Conservation (phyloP, 2,797 vertebrate genomes). For the Falco columbarius region DNA sequence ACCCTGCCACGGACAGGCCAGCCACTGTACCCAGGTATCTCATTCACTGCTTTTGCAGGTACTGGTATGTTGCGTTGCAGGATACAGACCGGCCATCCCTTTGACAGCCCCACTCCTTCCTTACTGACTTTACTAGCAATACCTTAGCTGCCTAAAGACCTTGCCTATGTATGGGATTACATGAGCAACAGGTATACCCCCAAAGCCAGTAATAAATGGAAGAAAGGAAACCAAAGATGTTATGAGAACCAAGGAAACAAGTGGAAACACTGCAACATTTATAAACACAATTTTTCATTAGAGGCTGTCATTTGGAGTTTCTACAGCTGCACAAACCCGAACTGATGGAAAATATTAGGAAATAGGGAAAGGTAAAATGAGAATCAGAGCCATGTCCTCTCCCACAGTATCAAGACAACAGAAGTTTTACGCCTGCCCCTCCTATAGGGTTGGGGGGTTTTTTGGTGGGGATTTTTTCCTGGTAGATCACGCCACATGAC, state of each 20-base stretch:
- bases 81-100: neutral
- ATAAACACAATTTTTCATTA: neutral
- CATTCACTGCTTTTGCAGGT: neutral
- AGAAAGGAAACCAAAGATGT: neutral
- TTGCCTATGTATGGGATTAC: accelerated
- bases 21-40: neutral
- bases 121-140: too few species aligned
- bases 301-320: neutral
- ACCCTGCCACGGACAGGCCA: neutral
- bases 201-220: accelerated
- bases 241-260: neutral
- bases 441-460: accelerated
- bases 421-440: neutral
- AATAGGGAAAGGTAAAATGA: neutral
- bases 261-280: neutral
- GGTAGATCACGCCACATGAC: accelerated
- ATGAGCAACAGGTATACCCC: neutral
- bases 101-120: neutral
- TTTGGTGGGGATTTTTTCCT: neutral
- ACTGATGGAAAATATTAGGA: neutral
- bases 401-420: neutral
- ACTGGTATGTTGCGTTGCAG: accelerated
- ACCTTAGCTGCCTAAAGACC: neutral
- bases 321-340: neutral
- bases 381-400: neutral